A percentile compares a stretch with the other conserved stretches of the same genome.
phyloP scores from a whole-genome alignment of 1,140 invertebrate genomes.

The Pectinophora gossypiella region DNA sequence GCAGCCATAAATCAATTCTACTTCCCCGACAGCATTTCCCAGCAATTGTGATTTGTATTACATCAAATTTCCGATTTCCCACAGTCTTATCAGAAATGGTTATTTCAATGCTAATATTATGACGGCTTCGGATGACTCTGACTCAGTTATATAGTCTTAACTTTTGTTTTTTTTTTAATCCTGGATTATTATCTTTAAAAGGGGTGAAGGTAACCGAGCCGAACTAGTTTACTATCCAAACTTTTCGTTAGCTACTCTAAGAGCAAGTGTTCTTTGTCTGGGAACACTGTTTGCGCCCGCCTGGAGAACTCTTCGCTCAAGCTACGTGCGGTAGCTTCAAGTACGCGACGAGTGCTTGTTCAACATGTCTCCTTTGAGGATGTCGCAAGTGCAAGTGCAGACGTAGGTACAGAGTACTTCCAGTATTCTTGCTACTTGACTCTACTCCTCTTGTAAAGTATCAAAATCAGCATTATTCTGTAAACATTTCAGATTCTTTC shows the following conservation, averaged over 20 bases:
- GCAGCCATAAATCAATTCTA: slow-evolving; percentile 30
- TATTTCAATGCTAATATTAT: too few relatives aligned
- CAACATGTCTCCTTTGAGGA: slow-evolving; percentile 56
- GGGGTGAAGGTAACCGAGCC: too few relatives aligned
- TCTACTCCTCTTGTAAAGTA: neutral
- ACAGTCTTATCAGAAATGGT: too few relatives aligned
- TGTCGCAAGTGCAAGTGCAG: slow-evolving; percentile 22
- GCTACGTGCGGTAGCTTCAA: slow-evolving; percentile 24
- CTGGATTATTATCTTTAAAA: too few relatives aligned
- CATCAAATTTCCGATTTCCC: neutral
- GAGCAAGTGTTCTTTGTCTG: slow-evolving; percentile 15
- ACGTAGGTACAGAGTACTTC: neutral
- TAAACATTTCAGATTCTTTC: neutral
- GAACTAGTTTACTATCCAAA: too few relatives aligned
- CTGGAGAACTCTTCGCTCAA: slow-evolving; percentile 14
- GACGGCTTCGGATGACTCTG: too few relatives aligned
- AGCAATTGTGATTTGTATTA: slow-evolving; percentile 14
- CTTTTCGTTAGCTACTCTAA: neutral
- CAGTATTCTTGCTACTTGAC: neutral
- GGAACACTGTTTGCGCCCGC: slow-evolving; percentile 20
- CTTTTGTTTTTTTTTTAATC: too few relatives aligned
- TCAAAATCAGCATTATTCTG: neutral
- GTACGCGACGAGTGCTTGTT: slow-evolving; percentile 46
- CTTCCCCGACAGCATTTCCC: slow-evolving; percentile 14
- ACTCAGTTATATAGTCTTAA: too few relatives aligned